Conservation (phyloP, 2,113 vertebrate genomes). For the Morone chrysops region DNA sequence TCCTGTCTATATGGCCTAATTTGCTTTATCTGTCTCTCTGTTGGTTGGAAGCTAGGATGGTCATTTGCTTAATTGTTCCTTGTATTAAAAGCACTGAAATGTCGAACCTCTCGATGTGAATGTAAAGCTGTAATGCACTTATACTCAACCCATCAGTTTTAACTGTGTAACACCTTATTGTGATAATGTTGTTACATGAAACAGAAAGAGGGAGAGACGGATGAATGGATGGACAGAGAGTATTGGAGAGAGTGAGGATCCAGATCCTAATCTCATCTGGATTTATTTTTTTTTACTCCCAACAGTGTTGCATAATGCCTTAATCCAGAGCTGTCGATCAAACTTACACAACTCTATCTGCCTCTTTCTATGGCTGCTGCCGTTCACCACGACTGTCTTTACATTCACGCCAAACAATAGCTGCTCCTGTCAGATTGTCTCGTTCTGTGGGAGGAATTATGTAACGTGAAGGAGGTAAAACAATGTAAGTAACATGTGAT, state of each 20-base stretch:
- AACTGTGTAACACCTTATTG: neutral
- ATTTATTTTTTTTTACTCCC: slow-evolving; percentile 75
- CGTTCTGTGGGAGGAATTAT: slow-evolving; percentile 26
- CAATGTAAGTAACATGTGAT: slow-evolving; percentile 1
- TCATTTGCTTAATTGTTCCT: slow-evolving; percentile 24
- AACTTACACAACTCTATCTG: slow-evolving; percentile 60
- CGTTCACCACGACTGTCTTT: slow-evolving; percentile 24
- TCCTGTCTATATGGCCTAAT: slow-evolving; percentile 29
- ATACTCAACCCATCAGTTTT: neutral
- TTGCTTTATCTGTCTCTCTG: slow-evolving; percentile 33
- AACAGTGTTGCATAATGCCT: slow-evolving; percentile 76
- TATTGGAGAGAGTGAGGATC: slow-evolving; percentile 54
- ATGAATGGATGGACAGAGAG: slow-evolving; percentile 56
- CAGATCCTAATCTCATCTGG: slow-evolving; percentile 81
- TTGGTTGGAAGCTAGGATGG: slow-evolving; percentile 5
- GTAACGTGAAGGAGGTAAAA: slow-evolving; percentile 3
- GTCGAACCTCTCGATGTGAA: slow-evolving; percentile 10
- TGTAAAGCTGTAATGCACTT: neutral
- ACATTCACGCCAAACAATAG: slow-evolving; percentile 28
- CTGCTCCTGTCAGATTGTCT: slow-evolving; percentile 6
- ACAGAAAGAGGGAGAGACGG: slow-evolving; percentile 16
- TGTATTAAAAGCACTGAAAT: slow-evolving; percentile 3
- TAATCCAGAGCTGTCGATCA: slow-evolving; percentile 78
- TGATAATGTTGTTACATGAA: slow-evolving; percentile 27
- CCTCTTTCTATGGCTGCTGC: slow-evolving; percentile 26